Evolutionary conservation across 2,797 vertebrate species (phyloP).

Genomic region (Xerus rutilus): DNA sequence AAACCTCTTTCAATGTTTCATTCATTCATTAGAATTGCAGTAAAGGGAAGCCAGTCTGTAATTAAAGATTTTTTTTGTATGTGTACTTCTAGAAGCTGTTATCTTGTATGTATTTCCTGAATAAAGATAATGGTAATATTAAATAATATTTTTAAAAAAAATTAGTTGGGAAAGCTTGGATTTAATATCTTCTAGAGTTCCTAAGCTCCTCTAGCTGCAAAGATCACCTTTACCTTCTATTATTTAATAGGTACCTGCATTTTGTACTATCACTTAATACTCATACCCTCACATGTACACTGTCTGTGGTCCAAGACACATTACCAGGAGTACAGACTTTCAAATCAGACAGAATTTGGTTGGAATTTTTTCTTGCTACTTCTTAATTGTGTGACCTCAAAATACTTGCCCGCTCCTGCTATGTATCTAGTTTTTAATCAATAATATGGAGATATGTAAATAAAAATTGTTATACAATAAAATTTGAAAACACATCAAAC

Average conservation of each 20-base stretch:
- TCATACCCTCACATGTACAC: neutral
- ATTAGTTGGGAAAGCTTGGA: neutral
- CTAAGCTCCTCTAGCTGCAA: neutral
- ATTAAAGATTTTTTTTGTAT: neutral
- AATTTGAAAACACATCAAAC: neutral
- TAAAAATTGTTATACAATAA: neutral
- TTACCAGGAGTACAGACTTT: neutral
- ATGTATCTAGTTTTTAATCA: neutral
- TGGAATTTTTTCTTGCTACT: neutral
- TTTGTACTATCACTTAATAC: neutral
- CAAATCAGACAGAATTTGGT: neutral
- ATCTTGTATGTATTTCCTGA: neutral
- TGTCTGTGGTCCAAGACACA: neutral
- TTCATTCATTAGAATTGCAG: neutral
- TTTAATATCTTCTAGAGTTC: neutral
- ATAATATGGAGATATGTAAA: neutral
- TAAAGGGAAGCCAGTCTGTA: neutral
- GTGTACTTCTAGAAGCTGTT: neutral
- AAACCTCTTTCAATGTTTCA: neutral
- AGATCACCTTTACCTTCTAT: neutral
- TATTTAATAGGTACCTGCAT: neutral
- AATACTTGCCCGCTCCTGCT: neutral
- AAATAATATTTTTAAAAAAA: neutral
- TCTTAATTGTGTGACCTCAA: neutral
- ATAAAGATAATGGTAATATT: neutral